Conservation (phyloP, 2,113 vertebrate genomes). For the Nestor notabilis region DNA sequence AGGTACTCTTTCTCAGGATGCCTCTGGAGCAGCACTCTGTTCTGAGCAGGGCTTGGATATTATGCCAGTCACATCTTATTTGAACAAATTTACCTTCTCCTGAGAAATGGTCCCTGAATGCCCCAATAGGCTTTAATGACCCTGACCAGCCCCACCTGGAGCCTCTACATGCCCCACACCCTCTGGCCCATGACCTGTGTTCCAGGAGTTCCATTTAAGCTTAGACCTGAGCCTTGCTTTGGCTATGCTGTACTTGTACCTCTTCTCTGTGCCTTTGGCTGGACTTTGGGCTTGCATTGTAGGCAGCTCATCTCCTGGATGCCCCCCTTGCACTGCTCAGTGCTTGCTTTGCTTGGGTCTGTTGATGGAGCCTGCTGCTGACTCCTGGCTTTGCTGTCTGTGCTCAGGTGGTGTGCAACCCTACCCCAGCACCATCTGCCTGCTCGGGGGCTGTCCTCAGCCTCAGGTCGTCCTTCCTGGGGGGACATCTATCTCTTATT, state of each 20-base stretch:
- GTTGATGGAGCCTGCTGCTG: not conserved
- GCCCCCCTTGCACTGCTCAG: accelerated
- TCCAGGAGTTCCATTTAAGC: not conserved
- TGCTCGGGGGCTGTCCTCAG: accelerated
- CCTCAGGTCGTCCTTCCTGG: not conserved
- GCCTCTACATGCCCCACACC: not conserved
- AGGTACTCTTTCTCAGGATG: too few relatives aligned
- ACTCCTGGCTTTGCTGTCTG: not conserved
- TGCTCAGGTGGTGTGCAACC: too few relatives aligned
- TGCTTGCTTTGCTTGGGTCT: not conserved
- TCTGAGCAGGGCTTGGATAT: not conserved
- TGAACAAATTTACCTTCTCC: not conserved
- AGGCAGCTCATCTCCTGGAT: not conserved
- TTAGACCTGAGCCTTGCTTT: not conserved
- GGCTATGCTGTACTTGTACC: accelerated
- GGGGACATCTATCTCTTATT: not conserved
- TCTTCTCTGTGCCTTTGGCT: not conserved
- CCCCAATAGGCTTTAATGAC: not conserved
- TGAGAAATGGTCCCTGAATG: not conserved
- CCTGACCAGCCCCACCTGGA: not conserved
- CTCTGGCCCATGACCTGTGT: not conserved
- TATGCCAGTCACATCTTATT: not conserved
- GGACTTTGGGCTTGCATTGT: not conserved
- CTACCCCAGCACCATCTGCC: not conserved
- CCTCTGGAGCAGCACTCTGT: not conserved